Conservation (phyloP, 2,888 invertebrate genomes). For the Chalcosyrphus nemorum region DNA sequence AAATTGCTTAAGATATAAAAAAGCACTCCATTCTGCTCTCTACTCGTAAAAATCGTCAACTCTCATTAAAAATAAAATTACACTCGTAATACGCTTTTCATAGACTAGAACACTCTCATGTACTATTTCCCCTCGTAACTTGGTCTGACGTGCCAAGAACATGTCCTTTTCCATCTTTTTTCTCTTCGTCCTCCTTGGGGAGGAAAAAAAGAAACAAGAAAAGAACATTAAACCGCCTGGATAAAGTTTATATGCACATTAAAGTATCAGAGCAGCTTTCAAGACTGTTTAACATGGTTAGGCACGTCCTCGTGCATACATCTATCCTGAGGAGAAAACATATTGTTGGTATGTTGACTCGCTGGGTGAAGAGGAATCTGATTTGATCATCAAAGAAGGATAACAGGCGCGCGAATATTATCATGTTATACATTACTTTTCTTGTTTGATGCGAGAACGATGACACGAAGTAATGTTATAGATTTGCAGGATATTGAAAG, state of each 20-base stretch:
- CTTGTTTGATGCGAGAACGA: too few species aligned
- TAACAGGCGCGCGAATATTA: background rate
- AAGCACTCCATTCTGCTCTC: background rate
- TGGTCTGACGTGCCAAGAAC: background rate
- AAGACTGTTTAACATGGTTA: constrained; percentile 50
- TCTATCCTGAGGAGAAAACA: background rate
- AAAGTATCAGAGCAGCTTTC: constrained; percentile 57
- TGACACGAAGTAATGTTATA: too few species aligned
- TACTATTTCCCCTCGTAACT: background rate
- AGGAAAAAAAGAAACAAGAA: background rate
- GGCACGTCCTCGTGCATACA: constrained; percentile 47
- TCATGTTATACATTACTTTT: constrained; percentile 6
- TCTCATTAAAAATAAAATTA: constrained; percentile 8
- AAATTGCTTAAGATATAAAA: background rate
- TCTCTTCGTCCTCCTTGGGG: background rate
- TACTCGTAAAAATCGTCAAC: background rate
- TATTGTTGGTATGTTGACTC: constrained; percentile 3
- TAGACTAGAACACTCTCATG: background rate
- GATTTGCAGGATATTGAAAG: too few species aligned
- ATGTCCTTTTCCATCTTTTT: background rate
- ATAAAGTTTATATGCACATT: constrained; percentile 49
- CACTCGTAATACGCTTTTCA: background rate
- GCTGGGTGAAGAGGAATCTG: constrained; percentile 1
- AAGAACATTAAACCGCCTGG: constrained; percentile 27
- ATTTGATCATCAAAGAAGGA: constrained; percentile 24